These are phyloP conservation scores for Mythimna impura DNA, from an alignment of 2,888 invertebrate species.

Conservation along the genomic window DNA sequence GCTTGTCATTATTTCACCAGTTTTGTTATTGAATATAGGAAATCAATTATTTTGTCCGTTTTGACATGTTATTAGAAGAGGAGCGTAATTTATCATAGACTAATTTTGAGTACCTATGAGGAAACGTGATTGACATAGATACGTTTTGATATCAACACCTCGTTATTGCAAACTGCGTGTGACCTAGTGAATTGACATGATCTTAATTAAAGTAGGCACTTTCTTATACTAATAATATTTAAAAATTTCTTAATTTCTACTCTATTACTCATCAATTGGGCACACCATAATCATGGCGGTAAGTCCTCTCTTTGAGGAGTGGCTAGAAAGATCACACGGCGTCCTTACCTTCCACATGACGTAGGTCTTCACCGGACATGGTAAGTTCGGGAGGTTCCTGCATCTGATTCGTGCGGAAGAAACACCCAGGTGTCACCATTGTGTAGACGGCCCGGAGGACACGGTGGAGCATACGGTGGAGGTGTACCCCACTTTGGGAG, in stretches of 20 bases:
- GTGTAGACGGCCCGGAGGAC: too few species aligned
- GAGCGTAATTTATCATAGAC: slow-evolving; percentile 32
- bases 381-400: too few species aligned
- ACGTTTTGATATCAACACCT: slow-evolving; percentile 5
- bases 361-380: too few species aligned
- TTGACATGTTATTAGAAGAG: slow-evolving; percentile 41
- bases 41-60: slow-evolving; percentile 43
- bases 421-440: too few species aligned
- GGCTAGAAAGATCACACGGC: too few species aligned
- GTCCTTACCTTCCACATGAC: too few species aligned
- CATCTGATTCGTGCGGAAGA: too few species aligned
- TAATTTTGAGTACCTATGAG: slow-evolving; percentile 11
- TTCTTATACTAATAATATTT: background rate
- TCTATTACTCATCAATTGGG: background rate
- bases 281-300: too few species aligned
- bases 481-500: too few species aligned
- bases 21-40: slow-evolving; percentile 31
- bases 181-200: slow-evolving; percentile 9
- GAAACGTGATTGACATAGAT: slow-evolving; percentile 34
- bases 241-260: background rate
- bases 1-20: slow-evolving; percentile 12
- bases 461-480: too few species aligned
- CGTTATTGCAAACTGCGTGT: slow-evolving; percentile 1
- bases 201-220: background rate
- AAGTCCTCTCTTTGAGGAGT: too few species aligned